Base-by-base conservation (phyloP, 1,140 invertebrate genomes). In the Apis dorsata region DNA sequence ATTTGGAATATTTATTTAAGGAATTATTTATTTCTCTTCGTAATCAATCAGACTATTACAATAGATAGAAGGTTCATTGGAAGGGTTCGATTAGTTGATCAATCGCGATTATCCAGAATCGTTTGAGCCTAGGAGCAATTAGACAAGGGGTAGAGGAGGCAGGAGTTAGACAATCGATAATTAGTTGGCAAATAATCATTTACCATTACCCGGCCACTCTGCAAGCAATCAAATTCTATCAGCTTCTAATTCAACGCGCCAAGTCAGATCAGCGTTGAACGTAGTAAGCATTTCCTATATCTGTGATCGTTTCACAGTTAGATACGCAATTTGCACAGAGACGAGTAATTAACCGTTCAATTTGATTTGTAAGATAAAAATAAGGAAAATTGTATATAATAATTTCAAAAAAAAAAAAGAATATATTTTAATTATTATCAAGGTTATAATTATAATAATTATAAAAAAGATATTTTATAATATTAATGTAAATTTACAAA, bases 171-270 rank as follows among this genome's bases (percentile, higher is more conserved):
- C 70, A 53, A 55, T 71, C 49, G 44, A 71, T 49, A 55, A 71
- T 71, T 55, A 71, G 70, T 28, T 24, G 24, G n/a, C n/a, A 53
- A 71, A 71, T 71, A 71, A 71, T 71, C 70, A 71, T 71, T 71
- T 55, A 28, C n/a, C 55, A 71, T 71, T 24, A 55, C 15, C n/a
- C 24, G 19, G 70, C 21, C 70, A 55, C n/a, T 71, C 70, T 55
- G 49, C n/a, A 71, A 71, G 51, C 70, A 71, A 71, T 71, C 70
- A 71, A 13, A 44, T 44, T 44, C 34, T 44, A 44, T 44, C 34
- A 11, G 51, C 51, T 28, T 55, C 70, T 51, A 71, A 28, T 71
- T 71, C 70, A n/a, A 55, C 55, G 28, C 28, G 17, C 70, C 70
- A 53, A 55, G 70, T 71, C 70, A 12, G 70, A 71, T 71, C 24